Percentiles rank a stretch among this genome's conserved stretches.
These are phyloP conservation scores for Phalloptychus januarius DNA, from an alignment of 2,797 vertebrate genomes.

Conservation along the genomic window DNA sequence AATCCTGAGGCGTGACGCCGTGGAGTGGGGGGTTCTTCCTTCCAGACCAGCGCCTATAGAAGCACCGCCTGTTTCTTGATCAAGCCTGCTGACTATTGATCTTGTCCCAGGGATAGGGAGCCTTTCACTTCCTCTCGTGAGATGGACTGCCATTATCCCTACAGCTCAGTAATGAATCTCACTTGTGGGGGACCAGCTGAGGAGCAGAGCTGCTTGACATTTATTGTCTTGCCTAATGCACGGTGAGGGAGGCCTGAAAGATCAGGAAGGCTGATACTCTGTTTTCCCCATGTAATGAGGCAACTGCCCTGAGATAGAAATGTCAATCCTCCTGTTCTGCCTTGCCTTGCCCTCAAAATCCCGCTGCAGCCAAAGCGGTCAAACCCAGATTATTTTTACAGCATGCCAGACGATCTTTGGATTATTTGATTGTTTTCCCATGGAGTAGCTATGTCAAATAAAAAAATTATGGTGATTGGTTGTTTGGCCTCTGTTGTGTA, in stretches of 20 bases:
- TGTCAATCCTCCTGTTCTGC: slow-evolving; percentile 25
- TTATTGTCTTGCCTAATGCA: slow-evolving; percentile 79
- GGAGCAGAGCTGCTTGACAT: slow-evolving; percentile 77
- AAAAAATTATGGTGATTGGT: not conserved
- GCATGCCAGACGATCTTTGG: not conserved
- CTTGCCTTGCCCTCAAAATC: slow-evolving; percentile 33
- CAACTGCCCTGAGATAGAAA: slow-evolving; percentile 48
- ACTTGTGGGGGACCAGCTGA: slow-evolving; percentile 69
- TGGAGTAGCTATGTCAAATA: not conserved
- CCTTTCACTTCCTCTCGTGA: slow-evolving; percentile 74
- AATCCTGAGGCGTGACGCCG: slow-evolving; percentile 18
- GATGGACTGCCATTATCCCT: slow-evolving; percentile 74
- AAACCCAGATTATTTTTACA: slow-evolving; percentile 5
- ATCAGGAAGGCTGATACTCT: slow-evolving; percentile 67
- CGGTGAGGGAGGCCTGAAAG: slow-evolving; percentile 65
- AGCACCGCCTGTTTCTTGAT: slow-evolving; percentile 62
- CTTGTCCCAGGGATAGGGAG: slow-evolving; percentile 73
- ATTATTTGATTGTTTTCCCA: not conserved
- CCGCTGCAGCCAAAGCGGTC: slow-evolving; percentile 5
- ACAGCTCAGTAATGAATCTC: slow-evolving; percentile 79
- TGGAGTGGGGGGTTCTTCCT: slow-evolving; percentile 40
- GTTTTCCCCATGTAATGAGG: slow-evolving; percentile 63
- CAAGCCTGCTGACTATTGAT: slow-evolving; percentile 76
- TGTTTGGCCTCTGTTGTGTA: not conserved
- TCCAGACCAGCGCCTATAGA: slow-evolving; percentile 36